phyloP scores from a whole-genome alignment of 2,888 invertebrate species.

The Drosophila koepferae region DNA sequence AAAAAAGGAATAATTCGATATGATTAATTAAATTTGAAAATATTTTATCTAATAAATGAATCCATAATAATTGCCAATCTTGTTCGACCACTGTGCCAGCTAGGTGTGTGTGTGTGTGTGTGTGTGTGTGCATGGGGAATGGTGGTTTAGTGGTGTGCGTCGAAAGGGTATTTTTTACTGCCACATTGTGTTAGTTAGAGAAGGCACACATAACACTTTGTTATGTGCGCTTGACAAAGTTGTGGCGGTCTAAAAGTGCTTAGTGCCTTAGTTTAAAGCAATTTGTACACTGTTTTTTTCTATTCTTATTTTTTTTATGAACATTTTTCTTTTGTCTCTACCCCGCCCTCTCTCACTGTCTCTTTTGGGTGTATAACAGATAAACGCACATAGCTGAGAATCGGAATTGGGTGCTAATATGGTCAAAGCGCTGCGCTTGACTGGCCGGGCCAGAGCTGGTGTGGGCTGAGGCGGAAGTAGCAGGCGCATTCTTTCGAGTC shows the following conservation, averaged over 20 bases:
- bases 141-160: constrained; percentile 15
- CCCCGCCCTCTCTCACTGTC: not conserved
- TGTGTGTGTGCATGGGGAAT: constrained; percentile 7
- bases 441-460: constrained; percentile 30
- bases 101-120: constrained; percentile 21
- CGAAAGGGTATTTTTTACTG: constrained; percentile 64
- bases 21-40: no score
- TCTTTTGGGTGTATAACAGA: constrained; percentile 49
- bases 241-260: constrained; percentile 70
- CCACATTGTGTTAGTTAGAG: constrained; percentile 70
- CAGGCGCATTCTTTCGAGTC: constrained; percentile 37
- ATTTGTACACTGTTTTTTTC: constrained; percentile 40
- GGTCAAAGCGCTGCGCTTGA: constrained; percentile 69
- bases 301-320: constrained; percentile 30
- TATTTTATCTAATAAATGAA: no score
- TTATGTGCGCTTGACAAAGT: constrained; percentile 82
- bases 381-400: constrained; percentile 46
- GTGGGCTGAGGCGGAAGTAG: constrained; percentile 19
- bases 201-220: constrained; percentile 79
- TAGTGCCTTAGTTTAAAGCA: constrained; percentile 81
- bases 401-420: constrained; percentile 77
- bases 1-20: no score
- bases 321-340: constrained; percentile 4
- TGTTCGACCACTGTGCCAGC: constrained; percentile 36
- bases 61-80: not conserved